Evolutionary conservation across 2,113 vertebrate genomes (phyloP).

Genomic region (Genyomyrus donnyi): DNA sequence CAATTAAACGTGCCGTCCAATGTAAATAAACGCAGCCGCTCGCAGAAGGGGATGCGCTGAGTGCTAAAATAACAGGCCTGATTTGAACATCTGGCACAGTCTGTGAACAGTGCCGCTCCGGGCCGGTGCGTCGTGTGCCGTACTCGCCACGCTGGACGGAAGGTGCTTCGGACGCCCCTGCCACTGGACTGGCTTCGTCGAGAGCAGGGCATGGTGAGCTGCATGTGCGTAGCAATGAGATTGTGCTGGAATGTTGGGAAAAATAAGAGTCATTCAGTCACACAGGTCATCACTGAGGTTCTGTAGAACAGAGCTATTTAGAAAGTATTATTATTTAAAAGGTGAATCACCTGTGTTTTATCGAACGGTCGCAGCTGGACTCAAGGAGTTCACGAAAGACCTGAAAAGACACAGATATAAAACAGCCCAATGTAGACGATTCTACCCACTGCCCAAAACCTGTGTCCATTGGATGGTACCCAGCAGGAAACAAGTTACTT

Average conservation of each 20-base stretch:
- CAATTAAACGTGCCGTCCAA: conserved; percentile 56
- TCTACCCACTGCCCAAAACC: neutral
- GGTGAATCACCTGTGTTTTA: neutral
- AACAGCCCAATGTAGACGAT: neutral
- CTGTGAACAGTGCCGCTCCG: neutral
- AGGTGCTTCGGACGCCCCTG: neutral
- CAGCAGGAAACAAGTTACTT: neutral
- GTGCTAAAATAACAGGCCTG: conserved; percentile 58
- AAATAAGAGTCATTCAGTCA: neutral
- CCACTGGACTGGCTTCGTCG: neutral
- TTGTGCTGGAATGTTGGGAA: neutral
- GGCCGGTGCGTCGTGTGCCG: neutral
- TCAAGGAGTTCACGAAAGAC: neutral
- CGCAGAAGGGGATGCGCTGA: conserved; percentile 49
- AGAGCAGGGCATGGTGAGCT: neutral
- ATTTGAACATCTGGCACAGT: conserved; percentile 55
- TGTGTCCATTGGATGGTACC: neutral
- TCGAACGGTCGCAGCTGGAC: neutral
- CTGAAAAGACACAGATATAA: neutral
- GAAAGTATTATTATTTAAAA: neutral
- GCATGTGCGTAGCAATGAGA: neutral
- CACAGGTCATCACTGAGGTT: neutral
- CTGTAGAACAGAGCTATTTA: neutral
- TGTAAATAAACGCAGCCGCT: conserved; percentile 53
- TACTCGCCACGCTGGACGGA: neutral